Evolutionary conservation across 2,797 vertebrate species (phyloP), one percentile per base, ranked within the genome.

Genomic region (Mallotus villosus): DNA sequence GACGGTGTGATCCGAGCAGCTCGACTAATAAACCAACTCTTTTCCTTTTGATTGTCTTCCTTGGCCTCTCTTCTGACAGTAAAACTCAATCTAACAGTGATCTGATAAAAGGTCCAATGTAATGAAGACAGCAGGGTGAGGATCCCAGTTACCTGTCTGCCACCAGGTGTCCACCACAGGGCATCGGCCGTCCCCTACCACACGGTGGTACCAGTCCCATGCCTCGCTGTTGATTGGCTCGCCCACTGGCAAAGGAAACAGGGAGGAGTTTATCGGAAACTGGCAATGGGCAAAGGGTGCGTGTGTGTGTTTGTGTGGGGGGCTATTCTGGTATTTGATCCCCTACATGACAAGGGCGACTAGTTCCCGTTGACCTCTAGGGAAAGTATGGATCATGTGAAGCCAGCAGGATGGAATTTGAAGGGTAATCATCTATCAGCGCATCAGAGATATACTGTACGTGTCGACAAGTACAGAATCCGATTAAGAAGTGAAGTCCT

Each of bases 151-250:
- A 99, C 97, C 97, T 79, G 97, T 98, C 89, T 99, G 97, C 97
- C 97, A 99, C 97, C 97, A 99, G 0, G 97, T 99, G 83, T 99
- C 97, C 83, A 99, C 95, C 4, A 99, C 90, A 2, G 94, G 92
- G 74, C 96, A 98, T 78, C 91, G 93, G 63, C 93, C 73, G 0
- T 95, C 96, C 63, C 97, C 97, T 19, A 99, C 97, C 70, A 99
- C 95, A 0, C 86, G 82, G 85, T 95, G 81, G 81, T 97, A 97
- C 97, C 97, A 99, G 57, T 97, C 94, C 97, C 97, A 99, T 0
- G 97, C 97, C 77, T 99, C 97, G 0, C 91, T 91, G 91, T 99
- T 98, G 91, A 99, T 98, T 68, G 97, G 97, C 79, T 99, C 97
- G 63, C 97, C 97, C 85, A 99, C 97, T 99, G 87, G 1, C 70